Evolutionary conservation across 2,888 invertebrate species (phyloP).

Genomic region (Macrophya annulata): DNA sequence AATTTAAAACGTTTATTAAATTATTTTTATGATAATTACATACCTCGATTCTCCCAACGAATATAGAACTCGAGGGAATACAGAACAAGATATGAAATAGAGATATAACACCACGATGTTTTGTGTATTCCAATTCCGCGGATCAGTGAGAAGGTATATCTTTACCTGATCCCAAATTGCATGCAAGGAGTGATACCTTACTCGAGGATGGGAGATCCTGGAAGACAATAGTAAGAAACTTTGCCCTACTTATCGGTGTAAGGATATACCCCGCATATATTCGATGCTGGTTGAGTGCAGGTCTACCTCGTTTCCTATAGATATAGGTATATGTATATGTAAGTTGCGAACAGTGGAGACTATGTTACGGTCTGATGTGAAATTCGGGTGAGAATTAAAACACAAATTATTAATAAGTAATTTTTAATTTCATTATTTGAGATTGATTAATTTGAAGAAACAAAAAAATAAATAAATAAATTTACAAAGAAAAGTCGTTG

Average conservation of each 20-base stretch:
- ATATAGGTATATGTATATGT: neutral
- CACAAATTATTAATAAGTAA: neutral
- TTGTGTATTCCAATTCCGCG: slow-evolving; percentile 24
- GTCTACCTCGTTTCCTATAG: neutral
- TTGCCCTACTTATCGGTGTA: slow-evolving; percentile 37
- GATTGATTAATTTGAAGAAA: neutral
- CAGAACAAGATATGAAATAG: neutral
- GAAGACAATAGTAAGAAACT: slow-evolving; percentile 46
- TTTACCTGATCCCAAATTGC: slow-evolving; percentile 27
- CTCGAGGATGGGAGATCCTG: neutral
- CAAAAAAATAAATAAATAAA: neutral
- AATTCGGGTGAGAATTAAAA: neutral
- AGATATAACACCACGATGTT: slow-evolving; percentile 23
- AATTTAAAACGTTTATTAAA: neutral
- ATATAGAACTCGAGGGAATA: neutral
- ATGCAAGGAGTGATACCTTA: slow-evolving; percentile 23
- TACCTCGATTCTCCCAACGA: neutral
- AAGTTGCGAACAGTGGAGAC: neutral
- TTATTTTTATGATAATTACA: neutral
- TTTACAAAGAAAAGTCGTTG: neutral
- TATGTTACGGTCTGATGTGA: neutral
- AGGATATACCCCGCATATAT: slow-evolving; percentile 29
- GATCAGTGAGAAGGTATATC: slow-evolving; percentile 27
- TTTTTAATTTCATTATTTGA: neutral
- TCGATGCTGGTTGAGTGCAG: neutral